Percentiles rank a stretch among this genome's conserved stretches.
phyloP scores from a whole-genome alignment of 2,888 invertebrate species.

The Formica aserva region DNA sequence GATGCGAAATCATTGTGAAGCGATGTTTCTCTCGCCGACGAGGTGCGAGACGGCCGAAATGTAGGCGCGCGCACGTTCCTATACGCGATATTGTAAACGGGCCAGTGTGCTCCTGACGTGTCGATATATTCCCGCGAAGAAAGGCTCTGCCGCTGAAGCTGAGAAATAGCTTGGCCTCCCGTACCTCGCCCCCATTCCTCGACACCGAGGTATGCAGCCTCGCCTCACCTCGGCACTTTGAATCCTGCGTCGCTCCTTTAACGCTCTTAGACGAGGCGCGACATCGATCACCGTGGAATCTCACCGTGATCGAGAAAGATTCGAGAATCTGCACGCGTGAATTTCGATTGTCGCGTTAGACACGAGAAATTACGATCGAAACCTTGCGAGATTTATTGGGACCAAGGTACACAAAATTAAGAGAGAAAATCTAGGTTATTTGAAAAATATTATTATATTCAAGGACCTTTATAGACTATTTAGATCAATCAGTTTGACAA shows the following conservation, averaged over 20 bases:
- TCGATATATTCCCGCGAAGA: conserved; percentile 84
- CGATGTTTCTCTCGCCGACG: conserved; percentile 39
- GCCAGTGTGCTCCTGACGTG: conserved; percentile 82
- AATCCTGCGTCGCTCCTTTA: conserved; percentile 49
- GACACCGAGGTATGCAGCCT: conserved; percentile 40
- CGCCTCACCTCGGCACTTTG: conserved; percentile 54
- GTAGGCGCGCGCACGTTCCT: conserved; percentile 70
- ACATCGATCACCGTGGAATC: conserved; percentile 52
- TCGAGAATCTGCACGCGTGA: conserved; percentile 15
- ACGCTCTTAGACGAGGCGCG: conserved; percentile 44
- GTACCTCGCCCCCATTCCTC: conserved; percentile 54
- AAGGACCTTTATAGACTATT: not conserved
- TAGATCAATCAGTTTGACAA: not conserved
- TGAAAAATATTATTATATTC: not conserved
- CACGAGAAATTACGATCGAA: not conserved
- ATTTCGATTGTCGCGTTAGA: not conserved
- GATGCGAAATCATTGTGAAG: conserved; percentile 34
- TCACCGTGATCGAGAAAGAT: conserved; percentile 38
- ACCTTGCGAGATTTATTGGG: not conserved
- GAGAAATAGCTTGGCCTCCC: conserved; percentile 83
- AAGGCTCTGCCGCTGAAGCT: conserved; percentile 85
- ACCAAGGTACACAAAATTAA: too few species aligned
- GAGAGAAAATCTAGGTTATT: not conserved
- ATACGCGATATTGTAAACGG: conserved; percentile 80
- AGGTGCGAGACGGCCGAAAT: conserved; percentile 68